phyloP scores from a whole-genome alignment of 2,888 invertebrate genomes.

The Phortica magna region DNA sequence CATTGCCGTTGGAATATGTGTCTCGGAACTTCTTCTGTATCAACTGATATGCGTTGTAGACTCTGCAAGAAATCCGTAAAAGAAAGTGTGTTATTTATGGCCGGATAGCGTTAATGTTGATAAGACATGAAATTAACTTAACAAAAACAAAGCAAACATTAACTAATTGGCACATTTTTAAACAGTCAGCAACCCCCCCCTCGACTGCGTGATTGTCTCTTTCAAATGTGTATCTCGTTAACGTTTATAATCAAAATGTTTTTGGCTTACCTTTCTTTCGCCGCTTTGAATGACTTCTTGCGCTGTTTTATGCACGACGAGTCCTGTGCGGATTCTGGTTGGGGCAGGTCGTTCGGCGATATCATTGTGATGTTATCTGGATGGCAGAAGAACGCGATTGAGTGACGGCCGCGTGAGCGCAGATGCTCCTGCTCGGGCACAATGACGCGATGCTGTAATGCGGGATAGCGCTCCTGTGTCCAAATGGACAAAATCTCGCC shows the following conservation, averaged over 20 bases:
- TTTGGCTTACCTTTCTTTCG: constrained; percentile 77
- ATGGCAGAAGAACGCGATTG: constrained; percentile 88
- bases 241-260: not conserved
- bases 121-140: constrained; percentile 56
- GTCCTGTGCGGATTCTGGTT: constrained; percentile 66
- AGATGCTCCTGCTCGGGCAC: constrained; percentile 83
- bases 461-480: constrained; percentile 85
- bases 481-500: constrained; percentile 87
- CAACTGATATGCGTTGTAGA: constrained; percentile 85
- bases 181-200: no score
- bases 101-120: constrained; percentile 46
- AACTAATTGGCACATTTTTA: constrained; percentile 11
- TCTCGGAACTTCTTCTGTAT: constrained; percentile 85
- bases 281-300: constrained; percentile 77
- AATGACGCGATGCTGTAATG: constrained; percentile 87
- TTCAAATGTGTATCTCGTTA: no score
- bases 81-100: constrained; percentile 60
- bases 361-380: constrained; percentile 80
- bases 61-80: constrained; percentile 78
- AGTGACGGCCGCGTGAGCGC: constrained; percentile 84
- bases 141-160: constrained; percentile 66
- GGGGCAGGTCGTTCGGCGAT: constrained; percentile 77
- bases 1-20: constrained; percentile 81
- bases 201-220: no score
- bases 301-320: constrained; percentile 73